Base-by-base conservation (phyloP, 2,797 vertebrate genomes). In the Muraenolepis orangiensis region DNA sequence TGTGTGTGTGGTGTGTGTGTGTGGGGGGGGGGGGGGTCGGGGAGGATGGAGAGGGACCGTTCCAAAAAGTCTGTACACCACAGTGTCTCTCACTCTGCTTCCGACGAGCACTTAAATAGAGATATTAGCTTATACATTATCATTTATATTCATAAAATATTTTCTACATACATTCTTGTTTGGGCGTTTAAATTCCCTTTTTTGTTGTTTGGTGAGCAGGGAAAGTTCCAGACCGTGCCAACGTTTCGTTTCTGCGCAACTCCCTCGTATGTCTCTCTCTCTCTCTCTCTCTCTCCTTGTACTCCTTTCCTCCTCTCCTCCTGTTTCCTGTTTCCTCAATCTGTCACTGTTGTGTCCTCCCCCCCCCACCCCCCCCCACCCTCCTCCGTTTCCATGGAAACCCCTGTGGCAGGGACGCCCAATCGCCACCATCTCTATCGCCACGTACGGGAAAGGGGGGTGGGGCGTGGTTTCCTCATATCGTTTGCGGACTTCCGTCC, bases 111-210 rank as follows among this genome's bases (percentile, higher is more conserved):
- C 81, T 85, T 87, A 87, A 81, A 81, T 82, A 75, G 74, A 78
- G 75, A 72, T 78, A 23, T 76, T 38, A 89, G 87, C 88, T 89
- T 91, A 91, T 89, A 84, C 42, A 32, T 73, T 36, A 87, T 91
- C 64, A 84, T 87, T 87, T 86, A 79, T 88, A 86, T 87, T 80
- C 85, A 87, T 89, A 1, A 86, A 87, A 88, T 80, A 82, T 85
- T 67, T 88, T 90, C 88, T 88, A 91, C 88, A 93, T 92, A 93
- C 89, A 93, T 91, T 93, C 90, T 89, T 82, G 86, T 84, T 87
- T 88, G 77, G 86, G 83, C 86, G 86, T 75, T 78, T 72, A 82
- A 82, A 85, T 86, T 89, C 84, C 89, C 87, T 88, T 89, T 88
- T n/a, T n/a, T n/a, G n/a, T n/a, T 74, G 73, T 81, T 71, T 76